Conservation (phyloP, 2,797 vertebrate genomes). For the Heteromormyrus szaboi region DNA sequence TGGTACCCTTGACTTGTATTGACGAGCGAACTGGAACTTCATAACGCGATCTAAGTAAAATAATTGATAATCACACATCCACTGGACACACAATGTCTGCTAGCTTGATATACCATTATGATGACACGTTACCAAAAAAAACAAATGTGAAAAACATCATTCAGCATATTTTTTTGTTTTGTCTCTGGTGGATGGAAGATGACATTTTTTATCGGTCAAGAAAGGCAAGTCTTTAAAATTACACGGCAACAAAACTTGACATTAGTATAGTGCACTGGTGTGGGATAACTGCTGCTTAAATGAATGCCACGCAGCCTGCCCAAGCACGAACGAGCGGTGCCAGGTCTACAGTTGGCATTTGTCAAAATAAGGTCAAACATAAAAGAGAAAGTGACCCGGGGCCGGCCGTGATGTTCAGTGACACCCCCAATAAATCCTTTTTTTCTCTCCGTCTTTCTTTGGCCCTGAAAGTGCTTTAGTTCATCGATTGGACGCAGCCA, state of each 20-base stretch:
- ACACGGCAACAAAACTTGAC: background rate
- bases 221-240: background rate
- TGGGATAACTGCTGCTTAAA: background rate
- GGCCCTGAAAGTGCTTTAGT: background rate
- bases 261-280: background rate
- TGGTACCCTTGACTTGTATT: background rate
- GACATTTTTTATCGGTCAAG: background rate
- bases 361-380: constrained; percentile 46
- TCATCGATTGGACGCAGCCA: background rate
- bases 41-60: background rate
- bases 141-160: background rate
- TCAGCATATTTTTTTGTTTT: background rate
- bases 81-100: background rate
- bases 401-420: background rate
- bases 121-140: background rate
- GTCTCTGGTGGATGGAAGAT: background rate
- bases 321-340: background rate
- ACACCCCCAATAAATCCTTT: background rate
- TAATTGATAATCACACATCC: background rate
- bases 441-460: background rate
- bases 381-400: constrained; percentile 9
- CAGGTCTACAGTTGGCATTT: constrained; percentile 45
- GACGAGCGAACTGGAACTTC: background rate
- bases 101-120: background rate
- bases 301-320: background rate